Base-by-base conservation (phyloP, 2,797 vertebrate species). In the Caiman crocodilus region DNA sequence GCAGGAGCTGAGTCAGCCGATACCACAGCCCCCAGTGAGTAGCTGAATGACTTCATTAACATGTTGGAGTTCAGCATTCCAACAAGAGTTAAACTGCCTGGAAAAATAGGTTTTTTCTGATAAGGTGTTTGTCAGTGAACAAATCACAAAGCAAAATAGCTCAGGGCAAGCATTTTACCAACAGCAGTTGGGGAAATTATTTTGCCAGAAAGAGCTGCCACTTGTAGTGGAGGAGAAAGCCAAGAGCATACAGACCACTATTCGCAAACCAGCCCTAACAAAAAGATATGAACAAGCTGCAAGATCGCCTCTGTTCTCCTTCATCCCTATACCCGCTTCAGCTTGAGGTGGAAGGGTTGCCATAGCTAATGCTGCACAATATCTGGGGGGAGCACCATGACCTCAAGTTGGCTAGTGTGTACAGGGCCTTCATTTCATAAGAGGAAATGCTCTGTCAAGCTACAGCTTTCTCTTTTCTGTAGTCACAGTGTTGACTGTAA, bases 201-300 rank as follows among this genome's bases (percentile, higher is more conserved):
- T 93, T 78, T 89, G 65, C 86, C 79, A 86, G 90, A 64, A 87
- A 84, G n/a, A 94, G 76, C 61, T 91, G 85, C 88, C 79, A 17
- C 93, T 94, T 63, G 50, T 35, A 5, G 14, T 5, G 13, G 7
- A 73, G 35, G 8, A 8, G 35, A 67, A 74, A 60, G 61, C 74
- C 80, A 14, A 58, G 81, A 92, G 89, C 90, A 88, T 56, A 79
- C 35, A 84, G 76, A 60, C 89, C 82, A 76, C 94, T 95, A 14
- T 91, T 86, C 83, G 25, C 83, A 88, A 94, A 64, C n/a, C 8
- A 16, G 1, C 86, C 81, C 74, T 30, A n/a, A 71, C 30, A 61
- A 79, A 15, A 78, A 79, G 88, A 79, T 17, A 2, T 5, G 74
- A 14, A 82, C 32, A 7, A 18, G 6, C 32, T 23, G 32, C 20